phyloP scores from a whole-genome alignment of 1,140 invertebrate genomes.

The Luehdorfia chinensis region DNA sequence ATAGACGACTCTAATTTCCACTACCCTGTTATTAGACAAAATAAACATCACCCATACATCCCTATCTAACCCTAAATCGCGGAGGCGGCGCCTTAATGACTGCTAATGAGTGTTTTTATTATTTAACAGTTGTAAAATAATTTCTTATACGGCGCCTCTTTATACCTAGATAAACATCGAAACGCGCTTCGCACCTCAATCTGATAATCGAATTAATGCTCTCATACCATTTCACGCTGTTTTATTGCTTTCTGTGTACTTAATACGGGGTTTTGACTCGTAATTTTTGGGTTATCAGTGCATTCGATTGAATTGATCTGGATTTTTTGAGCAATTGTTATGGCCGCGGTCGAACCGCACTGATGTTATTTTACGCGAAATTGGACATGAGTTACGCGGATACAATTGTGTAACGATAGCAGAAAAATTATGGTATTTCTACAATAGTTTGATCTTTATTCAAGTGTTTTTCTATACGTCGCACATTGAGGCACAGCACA shows the following conservation, averaged over 20 bases:
- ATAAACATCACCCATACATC: slow-evolving; percentile 54
- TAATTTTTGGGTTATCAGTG: slow-evolving; percentile 70
- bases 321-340: slow-evolving; percentile 25
- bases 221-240: slow-evolving; percentile 69
- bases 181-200: slow-evolving; percentile 74
- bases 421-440: background rate
- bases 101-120: slow-evolving; percentile 75
- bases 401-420: slow-evolving; percentile 1
- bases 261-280: slow-evolving; percentile 56
- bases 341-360: slow-evolving; percentile 23
- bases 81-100: slow-evolving; percentile 67
- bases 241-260: slow-evolving; percentile 71
- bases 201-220: slow-evolving; percentile 77
- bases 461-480: too few relatives aligned
- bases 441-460: too few relatives aligned
- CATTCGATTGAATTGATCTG: slow-evolving; percentile 64
- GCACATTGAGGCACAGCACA: too few relatives aligned
- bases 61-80: slow-evolving; percentile 62
- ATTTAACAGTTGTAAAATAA: slow-evolving; percentile 75
- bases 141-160: slow-evolving; percentile 71
- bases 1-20: slow-evolving; percentile 33
- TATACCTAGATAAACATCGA: slow-evolving; percentile 76
- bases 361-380: slow-evolving; percentile 37
- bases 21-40: slow-evolving; percentile 55
- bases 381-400: slow-evolving; percentile 15